Conservation (phyloP, 2,888 invertebrate species). For the Notodonta dromedarius region DNA sequence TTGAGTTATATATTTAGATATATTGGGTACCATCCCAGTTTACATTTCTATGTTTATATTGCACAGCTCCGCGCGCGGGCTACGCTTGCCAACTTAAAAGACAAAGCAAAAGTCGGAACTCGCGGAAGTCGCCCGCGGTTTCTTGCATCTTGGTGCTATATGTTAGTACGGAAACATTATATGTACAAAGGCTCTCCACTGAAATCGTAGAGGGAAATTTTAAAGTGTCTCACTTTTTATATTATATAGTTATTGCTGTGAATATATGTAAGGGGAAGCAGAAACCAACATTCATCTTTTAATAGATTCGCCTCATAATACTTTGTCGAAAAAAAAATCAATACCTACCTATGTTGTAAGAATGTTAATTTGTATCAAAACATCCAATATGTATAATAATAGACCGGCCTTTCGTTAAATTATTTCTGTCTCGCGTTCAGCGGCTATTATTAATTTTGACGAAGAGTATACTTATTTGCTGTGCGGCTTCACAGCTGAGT, state of each 20-base stretch:
- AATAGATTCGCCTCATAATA: no score
- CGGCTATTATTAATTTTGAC: constrained; percentile 1
- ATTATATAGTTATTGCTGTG: neutral
- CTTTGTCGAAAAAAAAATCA: no score
- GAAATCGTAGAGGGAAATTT: neutral
- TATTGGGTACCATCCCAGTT: neutral
- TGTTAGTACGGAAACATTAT: neutral
- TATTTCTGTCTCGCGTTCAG: neutral
- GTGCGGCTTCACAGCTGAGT: no score
- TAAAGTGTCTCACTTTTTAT: neutral
- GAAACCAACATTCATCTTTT: no score
- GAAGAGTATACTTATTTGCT: neutral
- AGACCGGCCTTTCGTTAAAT: neutral
- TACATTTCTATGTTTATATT: neutral
- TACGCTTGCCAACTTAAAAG: neutral
- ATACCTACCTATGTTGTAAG: neutral
- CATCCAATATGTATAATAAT: neutral
- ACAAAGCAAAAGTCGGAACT: neutral
- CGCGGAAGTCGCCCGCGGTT: neutral
- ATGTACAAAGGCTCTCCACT: neutral
- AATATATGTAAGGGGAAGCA: no score
- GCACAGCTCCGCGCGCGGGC: neutral
- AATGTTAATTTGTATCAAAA: neutral
- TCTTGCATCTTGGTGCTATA: neutral
- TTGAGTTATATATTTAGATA: no score